Percentiles rank a stretch among this genome's conserved stretches.
These are phyloP conservation scores for Eumerus sabulonum DNA, from an alignment of 2,888 invertebrate genomes.

Conservation along the genomic window DNA sequence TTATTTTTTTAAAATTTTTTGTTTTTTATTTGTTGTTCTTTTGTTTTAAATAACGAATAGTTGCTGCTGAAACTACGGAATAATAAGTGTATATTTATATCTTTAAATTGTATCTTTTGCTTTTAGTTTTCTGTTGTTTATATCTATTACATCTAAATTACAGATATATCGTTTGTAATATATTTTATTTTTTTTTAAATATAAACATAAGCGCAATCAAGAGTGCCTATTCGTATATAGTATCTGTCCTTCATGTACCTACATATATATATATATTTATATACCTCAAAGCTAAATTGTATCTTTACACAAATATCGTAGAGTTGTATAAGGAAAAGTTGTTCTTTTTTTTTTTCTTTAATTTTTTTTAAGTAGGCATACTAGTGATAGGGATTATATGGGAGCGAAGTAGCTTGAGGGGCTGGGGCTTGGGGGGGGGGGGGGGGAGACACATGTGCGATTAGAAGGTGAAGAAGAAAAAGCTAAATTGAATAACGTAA, in stretches of 20 bases:
- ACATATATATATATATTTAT: constrained; percentile 11
- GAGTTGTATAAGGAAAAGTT: no score
- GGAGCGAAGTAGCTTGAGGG: no score
- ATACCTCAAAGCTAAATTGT: not conserved
- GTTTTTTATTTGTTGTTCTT: no score
- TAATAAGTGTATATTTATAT: constrained; percentile 59
- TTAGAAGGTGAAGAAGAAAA: no score
- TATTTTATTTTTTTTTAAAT: not conserved
- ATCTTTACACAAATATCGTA: no score
- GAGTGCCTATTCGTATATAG: constrained; percentile 32
- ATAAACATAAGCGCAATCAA: constrained; percentile 29
- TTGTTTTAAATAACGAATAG: constrained; percentile 33
- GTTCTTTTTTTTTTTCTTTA: not conserved
- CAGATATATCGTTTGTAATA: constrained; percentile 34
- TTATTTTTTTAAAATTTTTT: no score
- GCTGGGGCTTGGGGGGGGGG: no score
- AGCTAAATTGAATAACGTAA: constrained; percentile 23
- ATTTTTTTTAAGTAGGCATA: constrained; percentile 1
- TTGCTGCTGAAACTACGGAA: constrained; percentile 65
- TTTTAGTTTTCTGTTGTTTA: constrained; percentile 8
- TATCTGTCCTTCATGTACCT: constrained; percentile 8
- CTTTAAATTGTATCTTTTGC: constrained; percentile 8
- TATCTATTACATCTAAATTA: constrained; percentile 57
- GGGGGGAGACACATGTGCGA: no score
- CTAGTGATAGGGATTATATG: not conserved